Percentiles rank a stretch among this genome's conserved stretches.
These are phyloP conservation scores for Prolemur simus DNA, from an alignment of 2,113 vertebrate genomes.

Conservation along the genomic window DNA sequence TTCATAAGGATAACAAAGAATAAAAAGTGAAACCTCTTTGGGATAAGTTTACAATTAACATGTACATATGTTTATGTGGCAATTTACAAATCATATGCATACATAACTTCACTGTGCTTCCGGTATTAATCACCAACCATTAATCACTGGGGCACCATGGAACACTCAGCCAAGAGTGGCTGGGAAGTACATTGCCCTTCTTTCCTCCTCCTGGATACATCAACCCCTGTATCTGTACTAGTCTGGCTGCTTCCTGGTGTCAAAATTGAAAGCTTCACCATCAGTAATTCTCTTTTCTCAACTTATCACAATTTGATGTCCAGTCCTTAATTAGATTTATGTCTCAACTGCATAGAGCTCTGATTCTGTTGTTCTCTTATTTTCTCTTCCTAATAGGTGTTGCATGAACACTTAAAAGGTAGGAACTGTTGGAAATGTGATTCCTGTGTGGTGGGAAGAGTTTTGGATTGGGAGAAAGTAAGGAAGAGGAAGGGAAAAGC, in stretches of 20 bases:
- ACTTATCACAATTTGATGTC: neutral
- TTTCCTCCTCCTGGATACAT: neutral
- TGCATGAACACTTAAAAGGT: neutral
- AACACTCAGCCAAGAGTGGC: neutral
- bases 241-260: neutral
- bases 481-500: neutral
- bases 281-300: constrained; percentile 20
- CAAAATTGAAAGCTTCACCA: neutral
- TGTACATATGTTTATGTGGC: neutral
- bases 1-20: neutral
- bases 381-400: neutral
- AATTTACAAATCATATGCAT: neutral
- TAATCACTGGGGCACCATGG: neutral
- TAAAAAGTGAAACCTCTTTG: neutral
- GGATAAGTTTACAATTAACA: neutral
- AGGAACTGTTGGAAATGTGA: neutral
- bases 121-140: neutral
- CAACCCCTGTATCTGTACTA: neutral
- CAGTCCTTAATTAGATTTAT: neutral
- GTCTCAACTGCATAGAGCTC: neutral
- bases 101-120: neutral
- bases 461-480: neutral
- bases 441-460: neutral
- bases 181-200: neutral
- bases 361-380: neutral